A percentile compares a stretch with the other conserved stretches of the same genome.
Conservation (phyloP, 2,113 vertebrate genomes). For the Scomber colias region DNA sequence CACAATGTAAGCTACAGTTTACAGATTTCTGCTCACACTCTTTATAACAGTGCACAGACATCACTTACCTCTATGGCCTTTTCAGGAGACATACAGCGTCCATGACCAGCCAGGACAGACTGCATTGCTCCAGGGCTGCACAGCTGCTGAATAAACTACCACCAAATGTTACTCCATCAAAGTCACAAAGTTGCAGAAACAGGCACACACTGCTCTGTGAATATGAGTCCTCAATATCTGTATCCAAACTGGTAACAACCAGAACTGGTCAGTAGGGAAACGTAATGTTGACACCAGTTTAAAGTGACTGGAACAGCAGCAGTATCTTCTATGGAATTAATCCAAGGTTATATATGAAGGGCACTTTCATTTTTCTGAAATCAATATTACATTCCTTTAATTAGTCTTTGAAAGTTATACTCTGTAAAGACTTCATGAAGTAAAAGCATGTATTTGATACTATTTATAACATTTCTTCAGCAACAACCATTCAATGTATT, state of each 20-base stretch:
- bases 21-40: background rate
- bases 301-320: background rate
- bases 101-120: background rate
- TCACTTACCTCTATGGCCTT: slow-evolving; percentile 19
- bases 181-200: slow-evolving; percentile 49
- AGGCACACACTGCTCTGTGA: slow-evolving; percentile 23
- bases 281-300: background rate
- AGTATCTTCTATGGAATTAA: background rate
- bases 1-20: background rate
- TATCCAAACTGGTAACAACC: background rate
- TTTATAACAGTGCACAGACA: background rate
- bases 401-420: too few species aligned
- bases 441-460: background rate
- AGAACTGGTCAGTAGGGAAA: background rate
- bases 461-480: background rate
- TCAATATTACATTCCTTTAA: too few species aligned
- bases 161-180: slow-evolving; percentile 24
- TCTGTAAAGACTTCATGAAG: background rate
- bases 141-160: slow-evolving; percentile 17
- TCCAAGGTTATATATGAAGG: background rate
- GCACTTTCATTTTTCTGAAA: too few species aligned
- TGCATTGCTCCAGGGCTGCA: slow-evolving; percentile 10
- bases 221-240: background rate
- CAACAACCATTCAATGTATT: background rate
- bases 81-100: slow-evolving; percentile 4